Conservation (phyloP, 1,140 invertebrate species). For the Magallana gigas region DNA sequence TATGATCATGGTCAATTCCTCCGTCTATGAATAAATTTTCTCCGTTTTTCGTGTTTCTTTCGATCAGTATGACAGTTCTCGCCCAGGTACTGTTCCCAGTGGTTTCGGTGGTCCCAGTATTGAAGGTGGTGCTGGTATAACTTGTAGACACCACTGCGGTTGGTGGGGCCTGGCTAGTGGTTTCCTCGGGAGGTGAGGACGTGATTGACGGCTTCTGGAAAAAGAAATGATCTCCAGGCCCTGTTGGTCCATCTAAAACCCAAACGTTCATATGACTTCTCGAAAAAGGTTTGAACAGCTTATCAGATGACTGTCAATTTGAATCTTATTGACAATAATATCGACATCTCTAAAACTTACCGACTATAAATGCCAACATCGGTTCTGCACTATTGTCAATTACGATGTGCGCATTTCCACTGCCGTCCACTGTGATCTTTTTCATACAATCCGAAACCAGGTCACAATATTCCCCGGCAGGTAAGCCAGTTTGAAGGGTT, state of each 20-base stretch:
- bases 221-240: slow-evolving; percentile 57
- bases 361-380: slow-evolving; percentile 88
- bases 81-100: slow-evolving; percentile 49
- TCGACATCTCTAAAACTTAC: slow-evolving; percentile 62
- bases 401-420: slow-evolving; percentile 84
- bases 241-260: slow-evolving; percentile 67
- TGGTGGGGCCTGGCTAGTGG: slow-evolving; percentile 13
- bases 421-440: slow-evolving; percentile 83
- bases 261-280: slow-evolving; percentile 85
- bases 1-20: slow-evolving; percentile 74
- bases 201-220: slow-evolving; percentile 19
- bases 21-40: slow-evolving; percentile 81
- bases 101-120: slow-evolving; percentile 32
- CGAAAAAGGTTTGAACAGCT: too few species aligned
- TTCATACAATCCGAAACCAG: slow-evolving; percentile 90
- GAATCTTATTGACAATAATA: too few species aligned
- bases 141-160: not conserved
- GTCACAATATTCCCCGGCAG: slow-evolving; percentile 91
- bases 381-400: slow-evolving; percentile 85
- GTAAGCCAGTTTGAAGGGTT: slow-evolving; percentile 84
- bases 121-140: not conserved
- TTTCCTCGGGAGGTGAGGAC: not conserved
- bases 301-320: too few species aligned
- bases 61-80: slow-evolving; percentile 78
- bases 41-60: slow-evolving; percentile 76